phyloP scores from a whole-genome alignment of 2,113 vertebrate species.

The Dinomys branickii region DNA sequence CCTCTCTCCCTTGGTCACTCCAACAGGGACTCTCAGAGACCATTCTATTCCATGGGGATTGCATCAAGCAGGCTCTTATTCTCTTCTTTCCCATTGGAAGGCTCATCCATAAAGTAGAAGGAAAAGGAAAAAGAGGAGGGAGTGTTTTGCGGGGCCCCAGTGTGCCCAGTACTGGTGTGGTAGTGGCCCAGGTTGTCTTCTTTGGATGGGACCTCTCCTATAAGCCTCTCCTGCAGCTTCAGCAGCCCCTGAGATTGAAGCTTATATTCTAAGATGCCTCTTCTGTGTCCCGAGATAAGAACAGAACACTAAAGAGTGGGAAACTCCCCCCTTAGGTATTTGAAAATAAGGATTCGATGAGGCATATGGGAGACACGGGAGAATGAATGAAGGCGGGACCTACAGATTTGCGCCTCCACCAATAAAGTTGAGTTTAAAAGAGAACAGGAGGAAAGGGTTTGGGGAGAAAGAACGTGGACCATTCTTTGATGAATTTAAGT shows the following conservation, averaged over 20 bases:
- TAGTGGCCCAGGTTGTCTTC: not conserved
- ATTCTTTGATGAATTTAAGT: conserved; percentile 1
- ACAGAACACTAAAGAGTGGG: not conserved
- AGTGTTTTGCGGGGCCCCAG: too few species aligned
- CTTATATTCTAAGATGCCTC: not conserved
- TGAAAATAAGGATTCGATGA: not conserved
- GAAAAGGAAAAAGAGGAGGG: not conserved
- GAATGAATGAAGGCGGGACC: not conserved
- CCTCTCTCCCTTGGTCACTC: not conserved
- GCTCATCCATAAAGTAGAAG: not conserved
- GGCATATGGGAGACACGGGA: not conserved
- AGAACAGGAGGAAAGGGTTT: not conserved
- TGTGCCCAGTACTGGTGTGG: not conserved
- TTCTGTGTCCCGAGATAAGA: not conserved
- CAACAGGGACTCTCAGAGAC: not conserved
- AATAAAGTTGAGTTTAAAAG: not conserved
- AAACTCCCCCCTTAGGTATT: not conserved
- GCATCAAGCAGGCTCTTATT: not conserved
- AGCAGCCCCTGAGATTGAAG: not conserved
- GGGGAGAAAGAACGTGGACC: not conserved
- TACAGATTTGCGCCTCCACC: not conserved
- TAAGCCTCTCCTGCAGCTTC: not conserved
- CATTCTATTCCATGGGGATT: too few species aligned
- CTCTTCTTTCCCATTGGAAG: not conserved
- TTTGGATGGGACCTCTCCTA: not conserved